Conservation (phyloP, 2,113 vertebrate species). For the Sardina pilchardus region DNA sequence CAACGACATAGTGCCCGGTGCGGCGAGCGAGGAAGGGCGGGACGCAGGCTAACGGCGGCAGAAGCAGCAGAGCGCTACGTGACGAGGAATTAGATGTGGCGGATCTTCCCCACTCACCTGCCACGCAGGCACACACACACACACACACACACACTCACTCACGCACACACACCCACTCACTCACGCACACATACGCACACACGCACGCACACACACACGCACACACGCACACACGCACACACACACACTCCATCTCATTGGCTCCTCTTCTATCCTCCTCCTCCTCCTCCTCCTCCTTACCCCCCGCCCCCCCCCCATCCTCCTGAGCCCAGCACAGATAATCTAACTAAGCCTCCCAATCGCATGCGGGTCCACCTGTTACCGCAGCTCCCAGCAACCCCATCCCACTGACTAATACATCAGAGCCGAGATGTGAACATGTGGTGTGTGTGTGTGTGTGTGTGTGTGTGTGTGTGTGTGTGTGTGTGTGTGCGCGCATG, state of each 20-base stretch:
- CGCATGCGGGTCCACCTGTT: conserved; percentile 71
- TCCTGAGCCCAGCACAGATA: conserved; percentile 60
- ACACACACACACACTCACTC: conserved; percentile 30
- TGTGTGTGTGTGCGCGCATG: neutral
- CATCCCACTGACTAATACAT: conserved; percentile 65
- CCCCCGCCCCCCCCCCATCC: conserved; percentile 26
- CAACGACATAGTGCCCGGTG: conserved; percentile 49
- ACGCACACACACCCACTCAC: conserved; percentile 28
- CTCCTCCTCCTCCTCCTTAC: neutral
- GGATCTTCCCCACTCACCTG: conserved; percentile 65
- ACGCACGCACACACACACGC: conserved; percentile 29
- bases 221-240: conserved; percentile 26
- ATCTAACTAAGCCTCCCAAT: conserved; percentile 62
- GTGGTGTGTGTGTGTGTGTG: conserved; percentile 34
- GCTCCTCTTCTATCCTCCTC: neutral
- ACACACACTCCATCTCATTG: conserved; percentile 34
- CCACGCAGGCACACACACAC: conserved; percentile 44
- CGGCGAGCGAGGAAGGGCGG: conserved; percentile 52
- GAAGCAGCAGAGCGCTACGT: conserved; percentile 57
- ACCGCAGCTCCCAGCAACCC: conserved; percentile 56
- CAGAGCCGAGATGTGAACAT: conserved; percentile 41
- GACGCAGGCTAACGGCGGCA: conserved; percentile 33
- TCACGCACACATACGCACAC: conserved; percentile 39
- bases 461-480: conserved; percentile 2
- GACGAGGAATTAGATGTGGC: conserved; percentile 70